phyloP scores from a whole-genome alignment of 2,797 vertebrate genomes.

The Oreortyx pictus region DNA sequence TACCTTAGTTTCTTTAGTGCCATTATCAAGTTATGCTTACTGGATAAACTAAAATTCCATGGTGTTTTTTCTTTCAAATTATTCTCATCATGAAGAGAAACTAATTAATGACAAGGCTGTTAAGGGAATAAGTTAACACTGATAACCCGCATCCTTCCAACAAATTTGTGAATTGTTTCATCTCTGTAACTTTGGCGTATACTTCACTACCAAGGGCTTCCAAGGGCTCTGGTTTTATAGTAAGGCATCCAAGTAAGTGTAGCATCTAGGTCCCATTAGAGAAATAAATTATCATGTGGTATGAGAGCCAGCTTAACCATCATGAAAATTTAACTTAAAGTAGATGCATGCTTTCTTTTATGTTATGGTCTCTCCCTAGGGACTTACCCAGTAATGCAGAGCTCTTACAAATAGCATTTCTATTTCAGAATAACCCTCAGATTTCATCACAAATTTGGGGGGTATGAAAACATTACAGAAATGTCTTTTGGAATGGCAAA shows the following conservation, averaged over 20 bases:
- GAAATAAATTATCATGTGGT: conserved; percentile 14
- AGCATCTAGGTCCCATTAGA: conserved; percentile 7
- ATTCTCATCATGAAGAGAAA: conserved; percentile 18
- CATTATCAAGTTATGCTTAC: no score
- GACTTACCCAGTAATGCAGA: background rate
- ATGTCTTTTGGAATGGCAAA: background rate
- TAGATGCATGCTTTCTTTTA: background rate
- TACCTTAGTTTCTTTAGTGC: background rate
- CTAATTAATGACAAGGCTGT: conserved; percentile 30
- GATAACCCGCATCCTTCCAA: background rate
- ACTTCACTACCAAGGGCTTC: conserved; percentile 14
- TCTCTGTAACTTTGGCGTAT: background rate
- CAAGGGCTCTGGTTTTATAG: conserved; percentile 11
- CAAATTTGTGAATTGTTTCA: conserved; percentile 10
- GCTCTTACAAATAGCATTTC: background rate
- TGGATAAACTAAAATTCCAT: background rate
- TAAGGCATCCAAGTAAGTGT: background rate
- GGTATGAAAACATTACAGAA: background rate
- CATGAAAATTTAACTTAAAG: conserved; percentile 22
- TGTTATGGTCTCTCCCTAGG: background rate
- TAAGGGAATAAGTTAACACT: background rate
- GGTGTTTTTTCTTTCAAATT: background rate
- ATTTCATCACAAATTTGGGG: background rate
- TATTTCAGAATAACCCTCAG: background rate
- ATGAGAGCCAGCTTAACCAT: background rate